Percentiles rank a stretch among this genome's conserved stretches.
Conservation (phyloP, 1,140 invertebrate species). For the Drosophila triauraria region DNA sequence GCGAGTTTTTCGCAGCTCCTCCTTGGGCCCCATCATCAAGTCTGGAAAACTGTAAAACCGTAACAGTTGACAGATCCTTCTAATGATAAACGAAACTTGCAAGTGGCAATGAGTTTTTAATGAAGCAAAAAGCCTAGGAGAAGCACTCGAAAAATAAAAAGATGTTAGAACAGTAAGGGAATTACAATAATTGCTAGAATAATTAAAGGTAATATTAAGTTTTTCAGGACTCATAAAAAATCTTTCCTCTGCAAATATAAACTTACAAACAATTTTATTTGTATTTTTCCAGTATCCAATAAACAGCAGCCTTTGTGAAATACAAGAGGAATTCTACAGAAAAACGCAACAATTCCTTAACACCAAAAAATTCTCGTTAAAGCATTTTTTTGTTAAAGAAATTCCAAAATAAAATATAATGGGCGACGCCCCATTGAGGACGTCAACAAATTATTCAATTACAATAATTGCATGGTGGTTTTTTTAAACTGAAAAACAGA, state of each 20-base stretch:
- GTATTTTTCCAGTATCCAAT: background rate
- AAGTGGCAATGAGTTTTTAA: conserved; percentile 80
- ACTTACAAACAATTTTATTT: too few relatives aligned
- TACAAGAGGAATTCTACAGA: background rate
- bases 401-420: background rate
- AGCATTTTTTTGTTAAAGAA: background rate
- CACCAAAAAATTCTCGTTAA: too few relatives aligned
- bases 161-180: too few relatives aligned
- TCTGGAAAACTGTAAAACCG: conserved; percentile 56
- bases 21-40: too few relatives aligned
- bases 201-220: too few relatives aligned
- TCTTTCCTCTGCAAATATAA: too few relatives aligned
- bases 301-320: background rate
- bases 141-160: conserved; percentile 16
- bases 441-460: background rate
- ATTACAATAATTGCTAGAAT: too few relatives aligned
- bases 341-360: background rate
- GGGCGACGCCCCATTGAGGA: background rate
- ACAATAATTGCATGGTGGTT: background rate
- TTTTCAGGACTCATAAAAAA: too few relatives aligned
- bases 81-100: conserved; percentile 78
- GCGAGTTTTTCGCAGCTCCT: conserved; percentile 40
- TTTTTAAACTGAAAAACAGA: background rate
- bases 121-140: conserved; percentile 52
- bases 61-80: conserved; percentile 66